These are phyloP conservation scores for Alexandromys fortis DNA, from an alignment of 2,113 vertebrate species.

Conservation along the genomic window DNA sequence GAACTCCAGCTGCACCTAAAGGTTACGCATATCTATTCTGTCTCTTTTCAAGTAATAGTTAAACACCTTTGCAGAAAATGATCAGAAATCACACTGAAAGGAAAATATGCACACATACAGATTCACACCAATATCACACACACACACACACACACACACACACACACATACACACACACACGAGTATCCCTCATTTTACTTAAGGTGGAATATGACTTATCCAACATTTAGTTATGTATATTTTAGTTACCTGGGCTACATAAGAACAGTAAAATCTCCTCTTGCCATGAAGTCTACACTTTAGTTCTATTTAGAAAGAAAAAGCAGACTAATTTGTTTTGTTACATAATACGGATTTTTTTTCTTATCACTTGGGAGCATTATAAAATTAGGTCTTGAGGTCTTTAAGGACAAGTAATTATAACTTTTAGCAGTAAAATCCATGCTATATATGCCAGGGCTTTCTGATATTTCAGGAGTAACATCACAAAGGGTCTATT, in stretches of 20 bases:
- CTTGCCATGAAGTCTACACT: neutral
- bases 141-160: neutral
- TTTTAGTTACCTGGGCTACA: neutral
- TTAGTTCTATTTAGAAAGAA: neutral
- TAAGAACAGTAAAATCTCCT: neutral
- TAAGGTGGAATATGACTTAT: neutral
- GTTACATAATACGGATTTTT: neutral
- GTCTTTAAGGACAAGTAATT: conserved; percentile 44
- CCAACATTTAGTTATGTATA: neutral
- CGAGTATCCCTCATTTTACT: neutral
- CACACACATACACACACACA: neutral
- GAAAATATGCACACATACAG: neutral
- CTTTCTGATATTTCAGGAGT: conserved; percentile 44
- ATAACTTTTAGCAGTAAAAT: conserved; percentile 24
- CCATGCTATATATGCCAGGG: neutral
- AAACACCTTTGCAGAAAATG: neutral
- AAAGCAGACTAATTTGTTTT: neutral
- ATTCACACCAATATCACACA: neutral
- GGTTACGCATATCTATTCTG: neutral
- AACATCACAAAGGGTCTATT: conserved; percentile 2
- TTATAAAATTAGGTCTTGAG: conserved; percentile 44
- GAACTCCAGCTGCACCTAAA: neutral
- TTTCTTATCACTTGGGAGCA: neutral
- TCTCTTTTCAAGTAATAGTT: neutral
- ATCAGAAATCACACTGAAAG: neutral